These are phyloP conservation scores for Nephotettix cincticeps DNA, from an alignment of 1,140 invertebrate species.

Conservation along the genomic window DNA sequence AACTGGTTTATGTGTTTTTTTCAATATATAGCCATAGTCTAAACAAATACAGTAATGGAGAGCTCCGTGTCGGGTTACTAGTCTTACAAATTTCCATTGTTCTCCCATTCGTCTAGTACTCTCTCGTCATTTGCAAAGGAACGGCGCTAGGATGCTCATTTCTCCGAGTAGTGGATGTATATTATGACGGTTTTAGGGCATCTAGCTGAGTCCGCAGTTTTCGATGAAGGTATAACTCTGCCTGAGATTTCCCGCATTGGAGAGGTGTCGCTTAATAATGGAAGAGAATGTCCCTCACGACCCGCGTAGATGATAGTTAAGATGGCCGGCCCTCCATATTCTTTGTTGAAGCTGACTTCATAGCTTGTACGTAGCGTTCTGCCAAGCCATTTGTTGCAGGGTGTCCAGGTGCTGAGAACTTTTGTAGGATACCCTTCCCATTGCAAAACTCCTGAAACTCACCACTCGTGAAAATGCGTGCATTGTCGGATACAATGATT, in stretches of 20 bases:
- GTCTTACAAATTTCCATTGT: neutral
- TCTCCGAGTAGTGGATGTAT: too few relatives aligned
- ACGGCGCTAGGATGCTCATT: too few relatives aligned
- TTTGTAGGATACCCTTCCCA: conserved; percentile 38
- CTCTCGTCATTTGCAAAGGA: neutral
- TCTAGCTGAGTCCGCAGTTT: neutral
- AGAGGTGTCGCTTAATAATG: conserved; percentile 17
- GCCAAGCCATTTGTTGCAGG: conserved; percentile 45
- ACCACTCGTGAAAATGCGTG: conserved; percentile 23
- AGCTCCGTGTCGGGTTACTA: neutral
- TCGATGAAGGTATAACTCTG: conserved; percentile 22
- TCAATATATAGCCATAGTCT: neutral
- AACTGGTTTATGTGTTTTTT: too few relatives aligned
- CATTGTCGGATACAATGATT: conserved; percentile 33
- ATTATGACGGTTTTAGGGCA: neutral
- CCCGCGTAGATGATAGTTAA: neutral
- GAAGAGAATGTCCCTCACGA: neutral
- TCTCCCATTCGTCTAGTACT: neutral
- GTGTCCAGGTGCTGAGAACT: conserved; percentile 41
- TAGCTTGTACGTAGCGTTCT: conserved; percentile 43
- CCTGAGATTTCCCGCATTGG: neutral
- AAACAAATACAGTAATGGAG: neutral
- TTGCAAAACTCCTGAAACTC: conserved; percentile 27
- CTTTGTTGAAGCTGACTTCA: conserved; percentile 42
- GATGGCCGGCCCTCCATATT: conserved; percentile 31